These are phyloP conservation scores for Bryconaethiops microstoma DNA, from an alignment of 2,797 vertebrate species.

Conservation along the genomic window DNA sequence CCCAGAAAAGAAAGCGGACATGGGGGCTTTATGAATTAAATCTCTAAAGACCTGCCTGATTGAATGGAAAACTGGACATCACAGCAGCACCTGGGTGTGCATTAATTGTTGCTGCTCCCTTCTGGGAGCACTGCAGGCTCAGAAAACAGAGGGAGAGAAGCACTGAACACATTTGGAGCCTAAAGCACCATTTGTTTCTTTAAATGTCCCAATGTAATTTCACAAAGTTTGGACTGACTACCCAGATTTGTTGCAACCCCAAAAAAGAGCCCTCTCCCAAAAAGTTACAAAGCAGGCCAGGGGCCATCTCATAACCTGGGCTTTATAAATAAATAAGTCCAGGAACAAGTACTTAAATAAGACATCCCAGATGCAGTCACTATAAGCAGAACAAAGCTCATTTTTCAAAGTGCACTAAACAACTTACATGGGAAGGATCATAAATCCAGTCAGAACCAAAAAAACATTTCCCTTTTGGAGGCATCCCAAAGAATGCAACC, in stretches of 20 bases:
- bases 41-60: slow-evolving; percentile 11
- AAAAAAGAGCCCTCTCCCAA: neutral
- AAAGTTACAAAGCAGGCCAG: slow-evolving; percentile 25
- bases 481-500: slow-evolving; percentile 22
- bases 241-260: neutral
- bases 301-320: slow-evolving; percentile 33
- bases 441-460: slow-evolving; percentile 44
- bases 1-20: slow-evolving; percentile 3
- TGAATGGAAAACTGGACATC: slow-evolving; percentile 18
- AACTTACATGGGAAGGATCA: slow-evolving; percentile 39
- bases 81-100: neutral
- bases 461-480: slow-evolving; percentile 43
- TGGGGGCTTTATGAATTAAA: slow-evolving; percentile 9
- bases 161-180: neutral
- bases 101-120: slow-evolving; percentile 5
- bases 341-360: slow-evolving; percentile 42
- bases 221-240: neutral
- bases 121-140: neutral
- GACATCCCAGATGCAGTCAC: slow-evolving; percentile 45
- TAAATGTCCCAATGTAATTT: slow-evolving; percentile 18
- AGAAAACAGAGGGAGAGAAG: neutral
- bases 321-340: slow-evolving; percentile 42
- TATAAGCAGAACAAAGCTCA: slow-evolving; percentile 38
- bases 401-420: slow-evolving; percentile 48
- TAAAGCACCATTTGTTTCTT: neutral